These are phyloP conservation scores for Pheucticus melanocephalus DNA, from an alignment of 2,113 vertebrate genomes.

Conservation along the genomic window DNA sequence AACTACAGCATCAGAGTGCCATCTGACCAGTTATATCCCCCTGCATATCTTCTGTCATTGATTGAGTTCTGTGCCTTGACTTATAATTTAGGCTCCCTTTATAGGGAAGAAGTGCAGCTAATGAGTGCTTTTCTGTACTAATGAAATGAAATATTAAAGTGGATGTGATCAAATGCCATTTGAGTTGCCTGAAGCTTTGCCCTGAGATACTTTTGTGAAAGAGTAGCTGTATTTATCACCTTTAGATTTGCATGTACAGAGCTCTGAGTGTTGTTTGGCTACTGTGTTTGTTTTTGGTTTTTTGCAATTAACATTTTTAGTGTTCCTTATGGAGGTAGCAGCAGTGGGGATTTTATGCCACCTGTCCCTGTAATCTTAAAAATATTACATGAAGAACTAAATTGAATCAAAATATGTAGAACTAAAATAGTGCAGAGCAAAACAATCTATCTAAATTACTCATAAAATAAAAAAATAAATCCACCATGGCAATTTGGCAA, in stretches of 20 bases:
- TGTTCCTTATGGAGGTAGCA: not conserved
- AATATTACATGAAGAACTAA: not conserved
- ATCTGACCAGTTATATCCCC: not conserved
- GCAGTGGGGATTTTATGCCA: not conserved
- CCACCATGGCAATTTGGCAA: not conserved
- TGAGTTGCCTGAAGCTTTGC: not conserved
- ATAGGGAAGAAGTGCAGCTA: not conserved
- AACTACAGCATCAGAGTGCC: not conserved
- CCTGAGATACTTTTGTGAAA: not conserved
- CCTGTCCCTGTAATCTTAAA: not conserved
- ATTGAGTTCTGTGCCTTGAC: conserved; percentile 24
- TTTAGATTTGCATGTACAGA: not conserved
- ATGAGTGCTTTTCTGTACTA: not conserved
- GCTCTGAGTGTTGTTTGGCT: not conserved
- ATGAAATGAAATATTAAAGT: not conserved
- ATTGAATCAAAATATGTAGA: not conserved
- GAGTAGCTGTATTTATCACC: not conserved
- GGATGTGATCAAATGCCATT: not conserved
- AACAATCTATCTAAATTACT: not conserved
- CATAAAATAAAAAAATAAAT: not conserved
- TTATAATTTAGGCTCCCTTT: not conserved
- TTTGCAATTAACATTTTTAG: not conserved
- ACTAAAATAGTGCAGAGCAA: not conserved
- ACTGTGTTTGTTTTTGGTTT: not conserved
- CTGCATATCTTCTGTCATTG: not conserved